These are phyloP conservation scores for Cheilosia variabilis DNA, from an alignment of 2,888 invertebrate genomes.

Conservation along the genomic window DNA sequence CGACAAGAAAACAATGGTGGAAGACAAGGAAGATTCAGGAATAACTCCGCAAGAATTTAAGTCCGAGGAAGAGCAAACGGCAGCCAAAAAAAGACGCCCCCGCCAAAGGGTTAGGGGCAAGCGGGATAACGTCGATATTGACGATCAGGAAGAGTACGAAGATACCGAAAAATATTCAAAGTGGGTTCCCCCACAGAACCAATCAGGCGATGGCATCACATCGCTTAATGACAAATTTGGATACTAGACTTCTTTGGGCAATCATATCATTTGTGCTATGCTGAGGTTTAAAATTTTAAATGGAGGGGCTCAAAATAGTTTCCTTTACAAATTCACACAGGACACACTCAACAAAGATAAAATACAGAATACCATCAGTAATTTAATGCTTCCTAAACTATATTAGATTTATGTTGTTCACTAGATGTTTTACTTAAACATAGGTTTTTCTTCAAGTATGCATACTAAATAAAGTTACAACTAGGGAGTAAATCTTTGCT, in stretches of 20 bases:
- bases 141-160: constrained; percentile 84
- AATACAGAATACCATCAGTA: too few relatives aligned
- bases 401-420: too few relatives aligned
- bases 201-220: constrained; percentile 91
- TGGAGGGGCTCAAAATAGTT: too few relatives aligned
- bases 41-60: constrained; percentile 8
- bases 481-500: too few relatives aligned
- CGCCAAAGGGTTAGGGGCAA: constrained; percentile 81
- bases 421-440: too few relatives aligned
- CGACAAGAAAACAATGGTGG: background rate
- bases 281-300: too few relatives aligned
- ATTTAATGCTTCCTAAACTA: too few relatives aligned
- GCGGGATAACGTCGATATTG: constrained; percentile 82
- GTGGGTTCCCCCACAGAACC: constrained; percentile 91
- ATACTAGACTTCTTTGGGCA: constrained; percentile 85
- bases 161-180: constrained; percentile 87
- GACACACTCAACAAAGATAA: too few relatives aligned
- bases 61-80: constrained; percentile 30
- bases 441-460: too few relatives aligned
- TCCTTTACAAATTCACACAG: too few relatives aligned
- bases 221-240: constrained; percentile 91
- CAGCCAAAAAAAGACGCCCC: constrained; percentile 78
- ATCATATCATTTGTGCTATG: too few relatives aligned
- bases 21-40: constrained; percentile 1
- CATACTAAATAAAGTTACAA: too few relatives aligned